Conservation (phyloP, 92 coral and sea anemone genomes). For the Virgularia gustaviana region DNA sequence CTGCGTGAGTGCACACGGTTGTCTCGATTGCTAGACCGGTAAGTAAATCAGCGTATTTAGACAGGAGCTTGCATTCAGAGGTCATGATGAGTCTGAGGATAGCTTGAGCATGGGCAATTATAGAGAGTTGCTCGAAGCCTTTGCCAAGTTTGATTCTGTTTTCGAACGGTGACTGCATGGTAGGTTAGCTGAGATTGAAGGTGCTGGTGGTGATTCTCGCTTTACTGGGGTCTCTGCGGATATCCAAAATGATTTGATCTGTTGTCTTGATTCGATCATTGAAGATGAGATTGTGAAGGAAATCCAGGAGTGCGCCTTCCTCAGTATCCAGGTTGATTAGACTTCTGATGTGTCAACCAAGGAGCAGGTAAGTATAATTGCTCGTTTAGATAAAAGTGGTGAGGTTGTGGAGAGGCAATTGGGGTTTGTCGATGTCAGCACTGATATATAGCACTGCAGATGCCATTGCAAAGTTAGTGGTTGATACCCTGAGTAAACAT, state of each 20-base stretch:
- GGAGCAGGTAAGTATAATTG: background rate
- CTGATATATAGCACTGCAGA: no score
- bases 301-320: background rate
- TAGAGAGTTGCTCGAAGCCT: background rate
- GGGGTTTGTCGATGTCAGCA: background rate
- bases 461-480: no score
- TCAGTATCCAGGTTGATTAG: background rate
- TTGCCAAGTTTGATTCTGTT: background rate
- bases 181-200: background rate
- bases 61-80: background rate
- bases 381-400: background rate
- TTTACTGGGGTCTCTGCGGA: constrained; percentile 2
- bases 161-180: background rate
- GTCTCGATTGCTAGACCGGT: no score
- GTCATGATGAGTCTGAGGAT: background rate
- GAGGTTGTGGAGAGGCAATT: background rate
- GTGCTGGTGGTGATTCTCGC: background rate
- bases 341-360: background rate
- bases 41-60: no score
- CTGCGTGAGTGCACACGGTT: no score
- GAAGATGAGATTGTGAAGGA: background rate
- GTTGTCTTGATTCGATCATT: background rate
- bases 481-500: no score
- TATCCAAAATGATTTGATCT: constrained; percentile 3
- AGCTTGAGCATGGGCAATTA: background rate